These are phyloP conservation scores for Phymanthus crucifer DNA, from an alignment of 92 coral and sea anemone species.

Conservation along the genomic window DNA sequence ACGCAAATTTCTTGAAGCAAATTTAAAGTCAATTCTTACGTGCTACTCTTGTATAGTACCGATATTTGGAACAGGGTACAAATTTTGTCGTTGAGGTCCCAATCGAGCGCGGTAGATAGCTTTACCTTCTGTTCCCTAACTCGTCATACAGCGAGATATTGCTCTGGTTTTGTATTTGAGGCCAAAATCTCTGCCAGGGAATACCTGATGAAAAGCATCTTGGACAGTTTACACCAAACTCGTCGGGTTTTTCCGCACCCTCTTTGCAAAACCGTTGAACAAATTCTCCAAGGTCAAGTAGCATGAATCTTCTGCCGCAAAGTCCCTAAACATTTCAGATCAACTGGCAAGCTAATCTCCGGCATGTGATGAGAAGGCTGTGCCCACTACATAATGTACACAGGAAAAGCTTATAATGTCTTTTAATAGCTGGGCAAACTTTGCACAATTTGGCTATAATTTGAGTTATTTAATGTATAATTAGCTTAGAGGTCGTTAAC, in stretches of 20 bases:
- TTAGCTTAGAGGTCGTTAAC: slow-evolving; percentile 39
- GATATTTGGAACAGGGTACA: neutral
- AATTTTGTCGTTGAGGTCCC: neutral
- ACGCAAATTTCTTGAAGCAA: neutral
- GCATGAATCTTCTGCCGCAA: neutral
- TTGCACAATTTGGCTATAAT: slow-evolving; percentile 24
- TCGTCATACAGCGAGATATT: neutral
- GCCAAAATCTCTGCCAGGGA: neutral
- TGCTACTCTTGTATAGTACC: neutral
- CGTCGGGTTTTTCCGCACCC: slow-evolving; percentile 19
- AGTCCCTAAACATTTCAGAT: neutral
- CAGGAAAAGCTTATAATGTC: slow-evolving; percentile 28
- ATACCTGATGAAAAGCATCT: neutral
- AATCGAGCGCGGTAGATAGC: neutral
- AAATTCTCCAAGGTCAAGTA: slow-evolving; percentile 21
- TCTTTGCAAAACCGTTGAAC: slow-evolving; percentile 14
- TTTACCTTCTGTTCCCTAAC: neutral
- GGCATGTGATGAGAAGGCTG: slow-evolving; percentile 12
- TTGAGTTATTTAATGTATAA: slow-evolving; percentile 17
- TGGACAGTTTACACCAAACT: neutral
- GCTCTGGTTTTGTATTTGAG: neutral
- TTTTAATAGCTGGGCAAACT: slow-evolving; percentile 3
- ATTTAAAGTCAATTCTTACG: neutral
- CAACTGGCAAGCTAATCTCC: neutral
- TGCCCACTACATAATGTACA: slow-evolving; percentile 20